These are phyloP conservation scores for Misgurnus anguillicaudatus DNA, from an alignment of 2,113 vertebrate genomes.

Conservation along the genomic window DNA sequence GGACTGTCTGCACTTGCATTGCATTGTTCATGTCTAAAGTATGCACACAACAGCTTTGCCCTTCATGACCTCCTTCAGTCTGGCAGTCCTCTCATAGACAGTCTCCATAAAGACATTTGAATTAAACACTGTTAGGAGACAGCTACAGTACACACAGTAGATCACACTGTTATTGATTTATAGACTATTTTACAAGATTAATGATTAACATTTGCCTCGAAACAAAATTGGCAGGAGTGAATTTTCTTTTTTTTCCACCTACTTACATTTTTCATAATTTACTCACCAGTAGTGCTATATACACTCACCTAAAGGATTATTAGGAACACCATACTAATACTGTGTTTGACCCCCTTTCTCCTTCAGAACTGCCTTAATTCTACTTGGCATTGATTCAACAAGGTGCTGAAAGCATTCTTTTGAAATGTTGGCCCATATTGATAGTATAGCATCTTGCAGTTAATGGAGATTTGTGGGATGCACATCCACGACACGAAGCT, in stretches of 20 bases:
- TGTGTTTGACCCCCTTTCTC: too few relatives aligned
- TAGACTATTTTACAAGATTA: neutral
- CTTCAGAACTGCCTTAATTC: too few relatives aligned
- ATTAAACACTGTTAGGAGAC: neutral
- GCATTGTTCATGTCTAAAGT: slow-evolving; percentile 23
- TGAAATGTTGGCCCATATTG: too few relatives aligned
- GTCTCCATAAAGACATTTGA: slow-evolving; percentile 14
- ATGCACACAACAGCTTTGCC: neutral
- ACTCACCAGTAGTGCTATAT: too few relatives aligned
- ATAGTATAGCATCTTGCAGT: too few relatives aligned
- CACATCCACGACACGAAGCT: too few relatives aligned
- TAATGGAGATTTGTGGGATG: too few relatives aligned
- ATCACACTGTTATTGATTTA: neutral
- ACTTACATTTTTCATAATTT: too few relatives aligned
- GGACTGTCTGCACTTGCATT: neutral
- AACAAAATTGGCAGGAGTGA: neutral
- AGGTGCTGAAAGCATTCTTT: too few relatives aligned
- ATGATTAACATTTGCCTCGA: neutral
- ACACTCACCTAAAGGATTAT: too few relatives aligned
- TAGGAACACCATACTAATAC: too few relatives aligned
- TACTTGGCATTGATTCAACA: too few relatives aligned
- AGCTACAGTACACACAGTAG: slow-evolving; percentile 11
- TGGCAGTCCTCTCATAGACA: slow-evolving; percentile 7
- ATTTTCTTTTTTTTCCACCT: neutral
- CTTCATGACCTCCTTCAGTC: slow-evolving; percentile 7